Evolutionary conservation across 2,113 vertebrate species (phyloP).

Genomic region (Sitta europaea): DNA sequence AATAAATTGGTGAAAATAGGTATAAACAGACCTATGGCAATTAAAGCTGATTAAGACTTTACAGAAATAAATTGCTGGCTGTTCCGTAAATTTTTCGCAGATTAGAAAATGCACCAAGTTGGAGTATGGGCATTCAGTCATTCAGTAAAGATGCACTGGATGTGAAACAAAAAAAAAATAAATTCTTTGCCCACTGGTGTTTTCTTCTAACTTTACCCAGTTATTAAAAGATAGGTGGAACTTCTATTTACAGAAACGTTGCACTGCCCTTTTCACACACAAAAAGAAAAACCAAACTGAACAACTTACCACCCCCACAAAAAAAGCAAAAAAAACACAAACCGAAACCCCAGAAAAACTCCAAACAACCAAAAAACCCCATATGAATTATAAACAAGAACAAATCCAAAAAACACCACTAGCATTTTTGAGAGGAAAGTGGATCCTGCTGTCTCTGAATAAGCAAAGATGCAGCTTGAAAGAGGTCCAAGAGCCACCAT

Average conservation of each 20-base stretch:
- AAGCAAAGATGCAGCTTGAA: background rate
- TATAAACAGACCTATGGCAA: background rate
- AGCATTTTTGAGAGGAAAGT: background rate
- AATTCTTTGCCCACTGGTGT: background rate
- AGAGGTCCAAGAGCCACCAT: background rate
- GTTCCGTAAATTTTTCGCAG: conserved; percentile 2
- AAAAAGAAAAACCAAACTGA: background rate
- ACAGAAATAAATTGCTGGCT: background rate
- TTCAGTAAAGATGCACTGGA: background rate
- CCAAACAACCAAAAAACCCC: background rate
- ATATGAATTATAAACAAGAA: no score
- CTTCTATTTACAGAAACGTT: background rate
- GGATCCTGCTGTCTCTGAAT: background rate
- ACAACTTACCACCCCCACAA: fast-evolving
- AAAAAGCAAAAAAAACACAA: background rate
- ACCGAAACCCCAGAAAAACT: background rate
- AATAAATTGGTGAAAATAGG: conserved; percentile 28
- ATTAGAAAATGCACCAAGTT: background rate
- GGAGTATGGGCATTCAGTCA: background rate
- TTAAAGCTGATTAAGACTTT: conserved; percentile 16
- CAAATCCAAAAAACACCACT: background rate
- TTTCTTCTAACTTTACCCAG: background rate
- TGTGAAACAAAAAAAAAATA: background rate
- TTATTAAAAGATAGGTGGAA: background rate
- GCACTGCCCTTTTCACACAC: background rate